Evolutionary conservation across 2,113 vertebrate genomes (phyloP).

Genomic region (Cebus imitator): DNA sequence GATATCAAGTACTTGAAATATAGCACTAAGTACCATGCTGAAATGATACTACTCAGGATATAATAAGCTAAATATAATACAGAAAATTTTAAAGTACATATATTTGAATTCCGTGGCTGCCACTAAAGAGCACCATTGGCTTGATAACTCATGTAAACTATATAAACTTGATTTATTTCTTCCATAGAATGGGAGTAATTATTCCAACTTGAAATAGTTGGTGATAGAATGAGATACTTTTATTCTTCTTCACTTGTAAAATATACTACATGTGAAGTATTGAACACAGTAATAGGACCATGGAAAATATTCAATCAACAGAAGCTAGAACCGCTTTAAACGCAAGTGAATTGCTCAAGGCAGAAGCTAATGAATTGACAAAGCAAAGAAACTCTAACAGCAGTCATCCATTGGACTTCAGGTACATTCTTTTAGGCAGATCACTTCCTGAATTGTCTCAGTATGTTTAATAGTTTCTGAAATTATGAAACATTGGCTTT

Average conservation of each 20-base stretch:
- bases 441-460: not conserved
- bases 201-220: not conserved
- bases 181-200: not conserved
- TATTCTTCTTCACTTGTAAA: not conserved
- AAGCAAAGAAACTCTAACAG: not conserved
- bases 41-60: not conserved
- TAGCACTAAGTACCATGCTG: not conserved
- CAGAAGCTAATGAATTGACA: not conserved
- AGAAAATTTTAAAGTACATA: not conserved
- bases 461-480: not conserved
- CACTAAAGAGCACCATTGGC: not conserved
- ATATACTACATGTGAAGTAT: not conserved
- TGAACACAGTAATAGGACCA: not conserved
- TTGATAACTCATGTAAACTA: not conserved
- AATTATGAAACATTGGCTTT: fast-evolving
- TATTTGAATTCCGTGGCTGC: not conserved
- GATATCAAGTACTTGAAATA: not conserved
- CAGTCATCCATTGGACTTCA: not conserved
- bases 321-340: not conserved
- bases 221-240: not conserved
- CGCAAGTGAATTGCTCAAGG: not conserved
- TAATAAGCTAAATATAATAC: not conserved
- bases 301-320: not conserved
- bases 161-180: not conserved
- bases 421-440: not conserved